Evolutionary conservation across 2,888 invertebrate genomes (phyloP).

Genomic region (Campoplex capitator): DNA sequence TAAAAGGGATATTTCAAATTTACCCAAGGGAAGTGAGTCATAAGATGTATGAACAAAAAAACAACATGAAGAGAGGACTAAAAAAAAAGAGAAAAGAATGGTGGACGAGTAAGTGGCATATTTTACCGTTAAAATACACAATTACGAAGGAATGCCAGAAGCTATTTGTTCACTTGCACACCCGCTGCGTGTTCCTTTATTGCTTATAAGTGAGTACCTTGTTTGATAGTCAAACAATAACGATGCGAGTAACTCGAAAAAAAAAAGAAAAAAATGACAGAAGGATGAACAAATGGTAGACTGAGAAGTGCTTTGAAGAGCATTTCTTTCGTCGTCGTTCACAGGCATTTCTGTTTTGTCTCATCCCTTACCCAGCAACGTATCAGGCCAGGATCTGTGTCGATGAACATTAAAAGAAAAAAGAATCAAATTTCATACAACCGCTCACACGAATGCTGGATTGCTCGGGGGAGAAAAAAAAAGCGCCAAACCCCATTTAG

Average conservation of each 20-base stretch:
- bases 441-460: background rate
- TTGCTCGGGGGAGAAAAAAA: background rate
- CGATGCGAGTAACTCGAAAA: background rate
- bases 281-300: background rate
- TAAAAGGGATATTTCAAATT: constrained; percentile 49
- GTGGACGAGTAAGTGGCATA: constrained; percentile 1
- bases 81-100: constrained; percentile 2
- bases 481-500: background rate
- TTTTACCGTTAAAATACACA: constrained; percentile 7
- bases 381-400: background rate
- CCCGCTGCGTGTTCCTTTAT: background rate
- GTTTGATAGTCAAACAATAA: background rate
- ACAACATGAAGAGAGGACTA: background rate
- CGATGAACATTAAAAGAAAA: background rate
- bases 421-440: background rate
- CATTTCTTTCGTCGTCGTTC: background rate
- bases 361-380: background rate
- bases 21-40: constrained; percentile 10
- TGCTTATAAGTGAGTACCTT: background rate
- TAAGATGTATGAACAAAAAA: constrained; percentile 5
- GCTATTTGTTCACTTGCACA: background rate
- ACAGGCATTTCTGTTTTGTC: background rate
- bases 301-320: background rate
- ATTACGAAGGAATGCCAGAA: background rate
- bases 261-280: background rate